A percentile compares a stretch with the other conserved stretches of the same genome.
phyloP scores from a whole-genome alignment of 2,113 vertebrate genomes.

The Dasyornis broadbenti region DNA sequence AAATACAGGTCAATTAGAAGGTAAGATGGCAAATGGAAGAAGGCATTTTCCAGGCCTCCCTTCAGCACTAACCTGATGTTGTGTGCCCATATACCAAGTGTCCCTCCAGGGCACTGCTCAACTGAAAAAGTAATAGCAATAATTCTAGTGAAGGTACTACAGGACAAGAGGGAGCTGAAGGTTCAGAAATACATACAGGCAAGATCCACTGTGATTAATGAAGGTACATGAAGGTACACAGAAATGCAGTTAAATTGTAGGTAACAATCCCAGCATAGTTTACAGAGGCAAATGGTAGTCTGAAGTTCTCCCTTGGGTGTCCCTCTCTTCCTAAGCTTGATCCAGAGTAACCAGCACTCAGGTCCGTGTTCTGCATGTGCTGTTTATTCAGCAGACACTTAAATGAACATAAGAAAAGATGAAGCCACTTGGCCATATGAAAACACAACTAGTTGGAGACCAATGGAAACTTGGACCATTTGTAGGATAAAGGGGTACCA shows the following conservation, averaged over 20 bases:
- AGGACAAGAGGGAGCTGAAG: not conserved
- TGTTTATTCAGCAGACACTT: not conserved
- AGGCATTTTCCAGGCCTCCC: not conserved
- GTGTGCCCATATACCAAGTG: not conserved
- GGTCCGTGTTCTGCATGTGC: not conserved
- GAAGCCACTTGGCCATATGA: not conserved
- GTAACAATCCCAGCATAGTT: not conserved
- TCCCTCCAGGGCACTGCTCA: not conserved
- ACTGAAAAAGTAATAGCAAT: not conserved
- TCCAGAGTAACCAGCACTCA: not conserved
- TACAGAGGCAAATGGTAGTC: not conserved
- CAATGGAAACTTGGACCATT: not conserved
- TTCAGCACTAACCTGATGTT: not conserved
- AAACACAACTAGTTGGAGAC: not conserved
- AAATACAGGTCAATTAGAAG: not conserved
- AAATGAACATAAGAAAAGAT: not conserved
- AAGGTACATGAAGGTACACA: not conserved
- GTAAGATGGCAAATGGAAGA: not conserved
- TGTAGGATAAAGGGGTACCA: not conserved
- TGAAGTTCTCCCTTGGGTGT: not conserved
- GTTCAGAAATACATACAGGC: not conserved
- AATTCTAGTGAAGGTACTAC: not conserved
- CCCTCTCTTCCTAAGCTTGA: not conserved
- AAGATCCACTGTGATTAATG: not conserved
- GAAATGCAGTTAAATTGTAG: not conserved